Conservation (phyloP, 92 coral and sea anemone species). For the Phymanthus crucifer region DNA sequence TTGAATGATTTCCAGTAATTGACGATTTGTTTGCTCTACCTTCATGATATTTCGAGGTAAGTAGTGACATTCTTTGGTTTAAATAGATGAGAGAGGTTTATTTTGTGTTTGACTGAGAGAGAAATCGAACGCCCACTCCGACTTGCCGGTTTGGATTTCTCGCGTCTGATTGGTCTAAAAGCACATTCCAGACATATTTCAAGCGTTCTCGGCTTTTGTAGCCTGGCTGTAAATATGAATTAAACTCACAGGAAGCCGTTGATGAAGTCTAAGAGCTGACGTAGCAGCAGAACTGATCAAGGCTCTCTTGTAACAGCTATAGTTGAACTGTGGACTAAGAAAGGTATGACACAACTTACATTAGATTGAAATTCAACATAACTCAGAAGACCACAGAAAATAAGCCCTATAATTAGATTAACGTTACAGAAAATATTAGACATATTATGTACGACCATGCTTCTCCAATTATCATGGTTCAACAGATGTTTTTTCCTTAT, state of each 20-base stretch:
- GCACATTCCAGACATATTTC: too few species aligned
- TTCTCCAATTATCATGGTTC: background rate
- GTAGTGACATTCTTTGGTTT: too few species aligned
- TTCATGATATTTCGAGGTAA: too few species aligned
- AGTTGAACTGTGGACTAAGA: slow-evolving; percentile 81
- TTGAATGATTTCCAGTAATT: too few species aligned
- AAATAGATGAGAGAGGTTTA: too few species aligned
- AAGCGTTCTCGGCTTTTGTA: too few species aligned
- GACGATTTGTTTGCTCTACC: too few species aligned
- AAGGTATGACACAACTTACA: background rate
- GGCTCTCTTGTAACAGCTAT: slow-evolving; percentile 90
- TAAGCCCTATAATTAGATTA: background rate
- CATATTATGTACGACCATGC: background rate
- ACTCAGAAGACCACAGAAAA: background rate
- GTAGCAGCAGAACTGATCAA: slow-evolving; percentile 95
- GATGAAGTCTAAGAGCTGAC: slow-evolving; percentile 94
- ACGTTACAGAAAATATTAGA: background rate
- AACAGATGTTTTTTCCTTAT: background rate
- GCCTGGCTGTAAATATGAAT: too few species aligned
- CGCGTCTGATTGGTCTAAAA: too few species aligned
- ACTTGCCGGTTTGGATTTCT: too few species aligned
- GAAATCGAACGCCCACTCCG: too few species aligned
- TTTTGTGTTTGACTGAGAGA: too few species aligned
- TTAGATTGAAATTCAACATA: background rate
- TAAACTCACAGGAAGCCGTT: slow-evolving; percentile 91